Evolutionary conservation across 2,888 invertebrate genomes (phyloP).

Genomic region (Hecatera dysodea): DNA sequence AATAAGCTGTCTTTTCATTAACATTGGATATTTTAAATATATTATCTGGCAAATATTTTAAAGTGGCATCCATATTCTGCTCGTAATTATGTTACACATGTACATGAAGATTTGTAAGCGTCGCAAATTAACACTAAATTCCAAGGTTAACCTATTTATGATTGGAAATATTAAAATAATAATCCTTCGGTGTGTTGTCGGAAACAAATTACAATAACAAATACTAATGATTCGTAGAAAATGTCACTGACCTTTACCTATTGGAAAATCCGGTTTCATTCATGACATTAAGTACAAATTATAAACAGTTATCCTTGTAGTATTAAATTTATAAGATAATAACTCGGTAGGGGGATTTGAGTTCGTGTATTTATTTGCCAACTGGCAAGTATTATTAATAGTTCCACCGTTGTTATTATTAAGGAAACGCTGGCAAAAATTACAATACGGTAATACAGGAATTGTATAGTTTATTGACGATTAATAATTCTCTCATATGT

Average conservation of each 20-base stretch:
- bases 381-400: slow-evolving; percentile 9
- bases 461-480: neutral
- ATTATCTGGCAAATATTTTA: too few species aligned
- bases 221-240: neutral
- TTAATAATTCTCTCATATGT: neutral
- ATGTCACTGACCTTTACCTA: neutral
- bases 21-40: too few species aligned
- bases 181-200: neutral
- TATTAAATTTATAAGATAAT: slow-evolving; percentile 1
- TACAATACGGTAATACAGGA: neutral
- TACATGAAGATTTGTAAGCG: too few species aligned
- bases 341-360: neutral
- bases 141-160: neutral
- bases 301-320: slow-evolving; percentile 10
- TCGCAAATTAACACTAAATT: too few species aligned
- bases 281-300: neutral
- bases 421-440: slow-evolving; percentile 6
- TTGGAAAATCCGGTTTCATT: neutral
- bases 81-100: too few species aligned
- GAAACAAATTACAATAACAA: neutral
- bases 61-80: too few species aligned
- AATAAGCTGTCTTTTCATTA: too few species aligned
- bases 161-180: neutral
- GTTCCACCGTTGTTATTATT: neutral
- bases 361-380: neutral